Base-by-base conservation (phyloP, 1,140 invertebrate species). In the Melitaea cinxia region DNA sequence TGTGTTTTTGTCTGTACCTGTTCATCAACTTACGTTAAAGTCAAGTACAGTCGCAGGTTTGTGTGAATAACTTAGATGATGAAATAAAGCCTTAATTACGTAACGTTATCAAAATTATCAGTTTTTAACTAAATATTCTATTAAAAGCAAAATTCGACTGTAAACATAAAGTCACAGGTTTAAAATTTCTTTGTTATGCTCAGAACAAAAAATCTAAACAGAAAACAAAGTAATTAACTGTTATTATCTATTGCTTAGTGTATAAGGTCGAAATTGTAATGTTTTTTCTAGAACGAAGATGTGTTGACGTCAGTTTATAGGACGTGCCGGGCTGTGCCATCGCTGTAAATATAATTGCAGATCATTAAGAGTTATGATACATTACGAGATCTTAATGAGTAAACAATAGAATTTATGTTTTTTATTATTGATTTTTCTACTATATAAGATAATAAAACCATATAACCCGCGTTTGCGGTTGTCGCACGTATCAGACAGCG, bases 1-100 rank as follows among this genome's bases (percentile, higher is more conserved):
- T 75, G 24, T 70, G 62, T 28, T 0, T 7, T 1, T 54, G 66
- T 61, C 30, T 71, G 73, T 84, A 84, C 82, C 54, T 63, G 82
- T 82, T 78, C 73, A 75, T 78, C 78, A 73, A 77, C 68, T 75
- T 35, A 80, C 78, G 71, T 77, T 75, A 74, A 72, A 78, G 76
- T 84, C 82, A 79, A 83, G 82, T 84, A 82, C 73, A 79, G 68
- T 72, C 60, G 69, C 70, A 28, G 58, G 45, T 60, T 55, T 70
- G 66, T 71, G n/a, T n/a, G n/a, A n/a, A 80, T 82, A 82, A 79
- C 75, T 82, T 75, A 78, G 69, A 64, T 60, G 67, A 60, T 33
- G n/a, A 6, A 45, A 45, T 68, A 68, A 47, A 58, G 59, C 42
- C 49, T 59, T 33, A n/a, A 33, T 49, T 49, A 15, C 42, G 7